Base-by-base conservation (phyloP, 1,140 invertebrate genomes). In the Diachasma alloeum region DNA sequence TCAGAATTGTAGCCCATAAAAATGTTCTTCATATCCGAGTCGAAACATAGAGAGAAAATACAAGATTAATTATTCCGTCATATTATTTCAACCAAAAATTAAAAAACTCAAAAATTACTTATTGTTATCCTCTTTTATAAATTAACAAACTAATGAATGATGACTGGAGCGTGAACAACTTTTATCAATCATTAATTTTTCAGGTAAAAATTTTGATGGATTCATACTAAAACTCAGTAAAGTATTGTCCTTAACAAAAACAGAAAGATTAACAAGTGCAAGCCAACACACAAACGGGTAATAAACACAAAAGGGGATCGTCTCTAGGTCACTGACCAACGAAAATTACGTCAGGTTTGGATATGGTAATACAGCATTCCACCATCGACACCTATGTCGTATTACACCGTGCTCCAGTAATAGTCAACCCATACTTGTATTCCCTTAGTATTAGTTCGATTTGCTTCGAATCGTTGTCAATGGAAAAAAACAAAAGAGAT, bases 331-430 rank as follows among this genome's bases (percentile, higher is more conserved):
- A 83, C 79, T 83, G 83, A 71, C 83, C 83, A 83, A 83, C 82
- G 76, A 83, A 83, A 81, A 82, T 83, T 83, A 83, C 83, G 83
- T 83, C 82, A 83, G 82, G 79, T 80, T 83, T 83, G 79, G 77
- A 82, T 83, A 83, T 83, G 83, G 83, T 83, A 83, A 83, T 83
- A 83, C 84, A 75, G 84, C 84, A 85, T 85, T 85, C 84, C 84
- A 83, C 42, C 78, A 74, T 76, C 79, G 78, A 82, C 81, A 83
- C 82, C 82, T 83, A 83, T 71, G 68, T 22, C 67, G 63, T 74
- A 68, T 68, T 70, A n/a, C 68, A 22, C 31, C 24, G 48, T 73
- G 53, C 17, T 68, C 66, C 66, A 39, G 44, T n/a, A 66, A 59
- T 70, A 48, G 74, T 42, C 53, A 46, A 42, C 76, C 77, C 63